These are phyloP conservation scores for Dichetophora obliterata DNA, from an alignment of 2,888 invertebrate species.

Conservation along the genomic window DNA sequence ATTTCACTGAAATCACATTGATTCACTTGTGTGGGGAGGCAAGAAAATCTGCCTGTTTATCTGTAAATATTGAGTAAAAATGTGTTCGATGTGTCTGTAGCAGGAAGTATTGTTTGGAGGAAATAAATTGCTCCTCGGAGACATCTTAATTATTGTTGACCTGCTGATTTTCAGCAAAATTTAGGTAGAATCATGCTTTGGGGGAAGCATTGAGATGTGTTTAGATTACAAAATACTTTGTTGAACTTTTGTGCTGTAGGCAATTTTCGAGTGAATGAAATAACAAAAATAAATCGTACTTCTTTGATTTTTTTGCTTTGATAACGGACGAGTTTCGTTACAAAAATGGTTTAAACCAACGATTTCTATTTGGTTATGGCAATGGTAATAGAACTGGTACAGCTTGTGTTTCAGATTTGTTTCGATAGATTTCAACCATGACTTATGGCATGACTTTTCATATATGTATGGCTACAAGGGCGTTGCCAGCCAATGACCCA, in stretches of 20 bases:
- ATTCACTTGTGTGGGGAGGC: background rate
- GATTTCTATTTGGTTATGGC: too few relatives aligned
- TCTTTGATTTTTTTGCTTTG: background rate
- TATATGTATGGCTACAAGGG: too few relatives aligned
- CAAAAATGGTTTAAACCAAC: too few relatives aligned
- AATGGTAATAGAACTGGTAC: too few relatives aligned
- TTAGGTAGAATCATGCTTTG: background rate
- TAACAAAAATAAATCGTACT: background rate
- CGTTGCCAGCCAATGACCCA: too few relatives aligned
- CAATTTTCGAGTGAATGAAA: background rate
- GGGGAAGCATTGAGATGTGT: background rate
- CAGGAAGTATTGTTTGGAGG: slow-evolving; percentile 23
- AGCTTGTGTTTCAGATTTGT: too few relatives aligned
- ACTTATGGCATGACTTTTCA: too few relatives aligned
- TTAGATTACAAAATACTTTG: background rate
- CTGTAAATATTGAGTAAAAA: background rate
- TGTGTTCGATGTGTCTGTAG: background rate
- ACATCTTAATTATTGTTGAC: slow-evolving; percentile 31
- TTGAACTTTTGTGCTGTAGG: background rate
- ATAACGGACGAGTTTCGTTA: too few relatives aligned
- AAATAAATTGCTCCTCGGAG: slow-evolving; percentile 36
- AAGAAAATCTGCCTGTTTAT: background rate
- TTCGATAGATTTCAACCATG: too few relatives aligned
- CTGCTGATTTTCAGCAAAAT: slow-evolving; percentile 17
- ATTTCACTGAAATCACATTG: slow-evolving; percentile 9